Base-by-base conservation (phyloP, 2,888 invertebrate genomes). In the Aricia artaxerxes region DNA sequence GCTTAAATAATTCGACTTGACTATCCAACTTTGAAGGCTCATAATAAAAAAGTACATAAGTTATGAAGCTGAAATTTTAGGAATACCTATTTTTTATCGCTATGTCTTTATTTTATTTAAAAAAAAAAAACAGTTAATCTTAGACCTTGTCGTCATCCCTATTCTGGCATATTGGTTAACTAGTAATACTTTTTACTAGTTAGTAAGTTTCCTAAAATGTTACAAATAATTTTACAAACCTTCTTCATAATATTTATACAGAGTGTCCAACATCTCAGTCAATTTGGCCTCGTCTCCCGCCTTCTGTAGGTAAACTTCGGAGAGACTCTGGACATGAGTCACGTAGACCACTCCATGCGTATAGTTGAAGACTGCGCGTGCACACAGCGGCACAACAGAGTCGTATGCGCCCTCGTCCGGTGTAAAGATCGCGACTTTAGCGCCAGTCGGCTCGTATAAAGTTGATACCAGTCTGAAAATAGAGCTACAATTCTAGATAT, bases 261-360 rank as follows among this genome's bases (percentile, higher is more conserved):
- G 92, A 1, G 95, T 91, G 81, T 95, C 95, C 78, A 97, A 86
- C n/a, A 95, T 84, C n/a, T 89, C 86, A 0, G 95, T 91, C 9
- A 96, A 89, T 61, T 88, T 87, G 11, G 95, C 92, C 0, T 90
- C 87, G 80, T 96, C 95, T 0, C 88, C 85, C 0, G 89, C 82
- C 78, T 93, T 93, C 85, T 97, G 97, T 44, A 97, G 89, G 88
- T 95, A 97, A 60, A 97, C 87, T 82, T 95, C 95, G 79, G 94
- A 95, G 0, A 95, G 91, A 79, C 95, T 94, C 77, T 95, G 95
- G 0, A 95, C 91, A 85, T 96, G 95, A 0, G 96, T 93, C 0
- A 97, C 92, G 82, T 92, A 95, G 0, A 92, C 90, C 40, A 96
- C 95, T 9, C 95, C 94, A 75, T 96, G 95, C 83, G 93, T 95